phyloP scores from a whole-genome alignment of 2,888 invertebrate genomes.

The Chirona hameri region DNA sequence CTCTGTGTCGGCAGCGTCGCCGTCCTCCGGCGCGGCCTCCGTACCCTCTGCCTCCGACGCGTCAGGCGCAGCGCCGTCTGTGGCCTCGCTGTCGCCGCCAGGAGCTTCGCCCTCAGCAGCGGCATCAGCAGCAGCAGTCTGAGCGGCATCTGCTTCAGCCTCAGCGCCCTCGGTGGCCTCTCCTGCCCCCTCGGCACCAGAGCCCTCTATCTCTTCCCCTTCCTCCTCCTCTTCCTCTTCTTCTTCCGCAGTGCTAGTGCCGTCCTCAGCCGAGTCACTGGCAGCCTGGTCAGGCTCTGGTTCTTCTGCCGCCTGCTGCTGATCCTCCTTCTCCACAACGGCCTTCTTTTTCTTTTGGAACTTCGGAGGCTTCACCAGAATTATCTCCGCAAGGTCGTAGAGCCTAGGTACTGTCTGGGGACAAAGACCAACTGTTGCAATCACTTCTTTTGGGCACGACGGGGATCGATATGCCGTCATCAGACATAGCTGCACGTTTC shows the following conservation, averaged over 20 bases:
- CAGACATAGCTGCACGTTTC: too few relatives aligned
- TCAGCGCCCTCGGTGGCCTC: too few relatives aligned
- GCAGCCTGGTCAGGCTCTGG: neutral
- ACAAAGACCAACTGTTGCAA: too few relatives aligned
- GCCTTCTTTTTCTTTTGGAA: neutral
- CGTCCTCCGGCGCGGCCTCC: neutral
- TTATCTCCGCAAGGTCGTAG: neutral
- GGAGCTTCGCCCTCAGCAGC: neutral
- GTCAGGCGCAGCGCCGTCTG: neutral
- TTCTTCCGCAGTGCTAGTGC: neutral
- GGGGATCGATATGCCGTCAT: too few relatives aligned
- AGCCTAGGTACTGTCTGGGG: neutral
- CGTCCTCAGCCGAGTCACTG: neutral
- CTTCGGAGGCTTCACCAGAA: neutral
- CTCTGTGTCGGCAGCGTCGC: neutral
- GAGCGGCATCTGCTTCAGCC: neutral
- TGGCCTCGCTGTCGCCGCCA: neutral
- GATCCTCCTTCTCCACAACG: neutral
- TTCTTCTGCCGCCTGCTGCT: neutral
- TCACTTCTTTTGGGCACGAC: too few relatives aligned
- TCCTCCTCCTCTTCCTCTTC: neutral
- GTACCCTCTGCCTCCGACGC: neutral
- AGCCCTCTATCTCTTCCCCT: too few relatives aligned
- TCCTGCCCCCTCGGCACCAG: too few relatives aligned
- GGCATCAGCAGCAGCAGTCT: neutral